A percentile compares a stretch with the other conserved stretches of the same genome.
Conservation (phyloP, 2,113 vertebrate genomes). For the Pygoscelis antarcticus region DNA sequence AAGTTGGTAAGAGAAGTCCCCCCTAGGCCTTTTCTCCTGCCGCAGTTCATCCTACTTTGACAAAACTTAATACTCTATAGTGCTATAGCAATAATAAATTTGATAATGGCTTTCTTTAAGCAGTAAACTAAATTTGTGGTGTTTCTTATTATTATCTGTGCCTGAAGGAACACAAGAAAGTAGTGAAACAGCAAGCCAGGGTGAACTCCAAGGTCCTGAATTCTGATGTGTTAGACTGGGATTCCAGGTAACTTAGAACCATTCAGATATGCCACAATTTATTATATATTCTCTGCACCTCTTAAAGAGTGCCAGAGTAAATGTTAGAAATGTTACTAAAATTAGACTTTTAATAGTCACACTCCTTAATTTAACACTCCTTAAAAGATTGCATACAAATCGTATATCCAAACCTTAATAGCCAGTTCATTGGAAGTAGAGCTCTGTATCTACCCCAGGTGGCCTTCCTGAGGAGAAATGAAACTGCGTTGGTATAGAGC, state of each 20-base stretch:
- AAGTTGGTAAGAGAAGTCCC: slow-evolving; percentile 57
- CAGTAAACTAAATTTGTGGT: neutral
- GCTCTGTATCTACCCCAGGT: neutral
- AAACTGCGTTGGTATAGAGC: neutral
- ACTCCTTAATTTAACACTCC: neutral
- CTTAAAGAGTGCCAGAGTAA: neutral
- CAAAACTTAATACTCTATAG: neutral
- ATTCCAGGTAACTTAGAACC: slow-evolving; percentile 61
- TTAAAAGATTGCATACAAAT: neutral
- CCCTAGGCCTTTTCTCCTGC: neutral
- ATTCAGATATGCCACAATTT: neutral
- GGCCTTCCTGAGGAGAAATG: neutral
- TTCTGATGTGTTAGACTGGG: slow-evolving; percentile 41
- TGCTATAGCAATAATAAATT: neutral
- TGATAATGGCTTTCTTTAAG: neutral
- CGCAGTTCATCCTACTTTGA: neutral
- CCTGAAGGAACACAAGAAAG: slow-evolving; percentile 70
- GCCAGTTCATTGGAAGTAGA: neutral
- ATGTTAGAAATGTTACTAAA: neutral
- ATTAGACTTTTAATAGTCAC: neutral
- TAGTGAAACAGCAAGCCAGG: slow-evolving; percentile 21
- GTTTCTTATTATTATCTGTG: slow-evolving; percentile 58
- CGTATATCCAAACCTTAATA: neutral
- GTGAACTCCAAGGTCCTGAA: neutral
- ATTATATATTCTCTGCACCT: neutral